phyloP scores from a whole-genome alignment of 35 echinoderm and acorn worm species.

The Chiridota heheva region DNA sequence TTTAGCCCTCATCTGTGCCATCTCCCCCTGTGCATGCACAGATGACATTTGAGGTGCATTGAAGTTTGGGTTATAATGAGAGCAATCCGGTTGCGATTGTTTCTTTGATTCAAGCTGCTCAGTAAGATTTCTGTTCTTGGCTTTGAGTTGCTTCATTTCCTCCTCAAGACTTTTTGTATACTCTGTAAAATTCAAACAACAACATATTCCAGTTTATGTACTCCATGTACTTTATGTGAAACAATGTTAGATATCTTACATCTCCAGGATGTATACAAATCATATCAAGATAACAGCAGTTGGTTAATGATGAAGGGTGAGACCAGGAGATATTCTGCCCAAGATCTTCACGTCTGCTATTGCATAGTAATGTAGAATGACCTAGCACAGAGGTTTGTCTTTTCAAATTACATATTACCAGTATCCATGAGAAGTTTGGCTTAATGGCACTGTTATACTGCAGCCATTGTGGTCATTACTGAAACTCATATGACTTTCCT shows the following conservation, averaged over 20 bases:
- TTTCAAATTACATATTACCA: too few species aligned
- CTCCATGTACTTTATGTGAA: too few species aligned
- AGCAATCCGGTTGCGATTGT: background rate
- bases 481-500: too few species aligned
- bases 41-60: background rate
- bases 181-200: too few species aligned
- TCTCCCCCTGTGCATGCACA: background rate
- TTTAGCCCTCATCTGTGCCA: background rate
- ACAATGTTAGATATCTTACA: background rate
- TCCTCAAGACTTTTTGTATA: constrained; percentile 80
- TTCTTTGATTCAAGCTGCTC: constrained; percentile 43
- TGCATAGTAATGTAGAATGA: background rate
- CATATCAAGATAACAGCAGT: background rate
- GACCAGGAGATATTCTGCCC: background rate
- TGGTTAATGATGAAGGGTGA: constrained; percentile 55
- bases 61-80: background rate
- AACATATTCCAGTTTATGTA: too few species aligned
- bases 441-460: too few species aligned
- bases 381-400: too few species aligned
- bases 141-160: constrained; percentile 75
- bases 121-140: constrained; percentile 64
- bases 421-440: too few species aligned
- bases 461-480: too few species aligned
- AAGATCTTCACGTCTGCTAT: background rate
- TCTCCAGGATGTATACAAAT: background rate